Evolutionary conservation across 1,140 invertebrate species (phyloP), one percentile per base, ranked within the genome.

Genomic region (Panagrolaimus sp.): DNA sequence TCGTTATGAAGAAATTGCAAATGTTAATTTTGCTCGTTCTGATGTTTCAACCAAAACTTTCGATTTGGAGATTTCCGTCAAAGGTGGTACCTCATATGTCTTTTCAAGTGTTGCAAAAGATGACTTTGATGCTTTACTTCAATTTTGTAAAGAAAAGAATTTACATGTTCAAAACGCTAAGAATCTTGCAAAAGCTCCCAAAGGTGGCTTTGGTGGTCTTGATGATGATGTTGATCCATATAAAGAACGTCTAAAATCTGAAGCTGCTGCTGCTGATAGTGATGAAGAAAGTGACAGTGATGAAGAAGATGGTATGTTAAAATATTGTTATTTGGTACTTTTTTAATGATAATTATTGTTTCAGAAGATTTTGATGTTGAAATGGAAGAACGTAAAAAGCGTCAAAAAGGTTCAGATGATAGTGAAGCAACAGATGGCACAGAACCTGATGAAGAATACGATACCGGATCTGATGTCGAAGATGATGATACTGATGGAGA

Each of bases 71-170:
- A 90, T 99, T 67, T 93, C 96, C 80, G 87, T 94, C 5, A 96
- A 94, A 78, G 89, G 89, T 72, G 91, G 92, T 55, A 90, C 89
- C 12, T 86, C 91, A 0, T 91, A 97, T 84, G 97, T 92, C 24
- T 99, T 99, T 84, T 96, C 91, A 76, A 94, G 91, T 77, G 96
- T 99, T 78, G 95, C 98, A 85, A 99, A 98, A 86, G 87, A 83
- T 12, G 48, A 52, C 8, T 52, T 52, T 7, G 48, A 52, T 8
- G n/a, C 48, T n/a, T 15, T 52, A 24, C 15, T 52, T n/a, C n/a
- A n/a, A 1, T 52, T 52, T 15, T 52, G 48, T 24, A 81, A 52
- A 24, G 48, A 52, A 52, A 52, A 52, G 48, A 52, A 52, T 14
- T 24, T 52, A 7, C 48, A n/a, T 0, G 48, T 52, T 24, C 17